phyloP scores from a whole-genome alignment of 1,140 invertebrate species.

The Bombus impatiens region DNA sequence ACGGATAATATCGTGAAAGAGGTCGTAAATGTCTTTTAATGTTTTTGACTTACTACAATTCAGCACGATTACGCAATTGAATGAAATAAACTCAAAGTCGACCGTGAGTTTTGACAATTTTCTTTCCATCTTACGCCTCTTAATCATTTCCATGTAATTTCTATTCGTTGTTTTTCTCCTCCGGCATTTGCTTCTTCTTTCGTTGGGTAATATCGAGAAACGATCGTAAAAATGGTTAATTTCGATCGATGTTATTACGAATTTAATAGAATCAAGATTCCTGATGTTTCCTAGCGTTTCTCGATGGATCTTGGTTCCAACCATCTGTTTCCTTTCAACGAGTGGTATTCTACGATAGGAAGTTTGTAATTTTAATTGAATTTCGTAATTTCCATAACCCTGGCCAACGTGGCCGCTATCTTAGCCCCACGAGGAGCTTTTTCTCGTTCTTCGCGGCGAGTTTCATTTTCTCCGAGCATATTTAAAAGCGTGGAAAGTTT shows the following conservation, averaged over 20 bases:
- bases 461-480: neutral
- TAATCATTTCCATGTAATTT: neutral
- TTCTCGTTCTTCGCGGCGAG: neutral
- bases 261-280: neutral
- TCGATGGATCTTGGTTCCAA: no score
- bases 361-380: constrained; percentile 35
- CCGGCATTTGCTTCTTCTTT: neutral
- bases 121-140: no score
- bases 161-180: neutral
- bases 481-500: constrained; percentile 26
- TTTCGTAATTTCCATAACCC: constrained; percentile 38
- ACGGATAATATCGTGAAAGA: no score
- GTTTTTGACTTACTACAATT: neutral
- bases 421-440: neutral
- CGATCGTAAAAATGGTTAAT: neutral
- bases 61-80: neutral
- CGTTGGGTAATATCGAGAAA: neutral
- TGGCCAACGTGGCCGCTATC: neutral
- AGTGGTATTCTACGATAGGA: neutral
- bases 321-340: neutral
- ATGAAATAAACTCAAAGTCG: neutral
- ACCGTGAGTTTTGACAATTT: neutral
- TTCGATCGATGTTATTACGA: neutral
- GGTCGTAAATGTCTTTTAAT: no score
- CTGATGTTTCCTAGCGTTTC: neutral